These are phyloP conservation scores for Gavia stellata DNA, from an alignment of 2,113 vertebrate genomes.

Conservation along the genomic window DNA sequence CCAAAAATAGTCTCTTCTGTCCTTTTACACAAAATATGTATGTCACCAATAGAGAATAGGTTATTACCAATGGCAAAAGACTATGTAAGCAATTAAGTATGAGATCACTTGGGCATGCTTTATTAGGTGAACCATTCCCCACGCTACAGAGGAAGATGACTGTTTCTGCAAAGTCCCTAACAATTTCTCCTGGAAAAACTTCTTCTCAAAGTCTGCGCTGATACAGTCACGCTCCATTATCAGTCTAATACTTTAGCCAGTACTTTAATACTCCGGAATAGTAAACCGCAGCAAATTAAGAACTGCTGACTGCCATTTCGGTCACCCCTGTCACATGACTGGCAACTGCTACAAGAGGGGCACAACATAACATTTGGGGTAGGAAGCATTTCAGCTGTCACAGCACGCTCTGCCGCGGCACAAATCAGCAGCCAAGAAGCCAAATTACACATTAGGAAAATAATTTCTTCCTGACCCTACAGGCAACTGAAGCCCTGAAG, in stretches of 20 bases:
- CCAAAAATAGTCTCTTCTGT: not conserved
- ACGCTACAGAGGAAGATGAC: not conserved
- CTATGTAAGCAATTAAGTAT: not conserved
- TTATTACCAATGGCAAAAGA: not conserved
- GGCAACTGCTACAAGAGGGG: not conserved
- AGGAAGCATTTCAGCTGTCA: not conserved
- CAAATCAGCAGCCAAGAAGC: constrained; percentile 2
- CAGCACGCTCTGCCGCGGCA: not conserved
- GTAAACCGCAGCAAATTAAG: not conserved
- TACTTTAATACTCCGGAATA: not conserved
- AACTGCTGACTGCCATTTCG: not conserved
- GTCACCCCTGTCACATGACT: not conserved
- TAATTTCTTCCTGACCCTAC: constrained; percentile 6
- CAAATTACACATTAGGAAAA: not conserved
- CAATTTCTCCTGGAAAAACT: not conserved
- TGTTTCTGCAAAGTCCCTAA: not conserved
- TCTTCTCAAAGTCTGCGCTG: not conserved
- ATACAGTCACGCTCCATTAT: not conserved
- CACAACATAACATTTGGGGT: not conserved
- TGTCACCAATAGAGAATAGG: not conserved
- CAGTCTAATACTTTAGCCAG: not conserved
- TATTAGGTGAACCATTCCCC: not conserved
- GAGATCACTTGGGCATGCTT: not conserved
- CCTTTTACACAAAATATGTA: not conserved
- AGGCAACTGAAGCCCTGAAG: not conserved